Evolutionary conservation across 2,888 invertebrate genomes (phyloP).

Genomic region (Brassicogethes aeneus): DNA sequence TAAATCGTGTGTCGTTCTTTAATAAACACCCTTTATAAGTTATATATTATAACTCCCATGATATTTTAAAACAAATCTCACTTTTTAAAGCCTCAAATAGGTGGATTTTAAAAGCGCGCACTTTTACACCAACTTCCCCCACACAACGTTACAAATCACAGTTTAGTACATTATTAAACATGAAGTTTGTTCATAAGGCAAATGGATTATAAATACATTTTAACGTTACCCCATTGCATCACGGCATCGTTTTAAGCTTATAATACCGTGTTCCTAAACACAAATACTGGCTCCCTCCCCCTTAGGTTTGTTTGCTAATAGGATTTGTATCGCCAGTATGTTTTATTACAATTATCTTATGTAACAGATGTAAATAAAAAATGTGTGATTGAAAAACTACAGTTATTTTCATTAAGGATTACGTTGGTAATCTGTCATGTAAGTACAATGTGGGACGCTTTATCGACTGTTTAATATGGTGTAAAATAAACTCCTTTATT

Average conservation of each 20-base stretch:
- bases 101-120: too few relatives aligned
- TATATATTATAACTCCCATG: too few relatives aligned
- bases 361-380: constrained; percentile 34
- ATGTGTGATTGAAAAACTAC: constrained; percentile 14
- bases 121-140: too few relatives aligned
- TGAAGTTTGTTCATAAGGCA: too few relatives aligned
- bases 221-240: constrained; percentile 9
- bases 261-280: constrained; percentile 18
- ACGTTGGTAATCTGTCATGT: background rate
- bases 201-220: background rate
- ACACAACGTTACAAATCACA: too few relatives aligned
- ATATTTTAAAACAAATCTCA: too few relatives aligned
- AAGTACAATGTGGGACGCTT: background rate
- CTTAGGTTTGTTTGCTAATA: constrained; percentile 8
- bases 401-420: background rate
- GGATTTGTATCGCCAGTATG: constrained; percentile 21
- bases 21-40: too few relatives aligned
- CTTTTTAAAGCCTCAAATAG: too few relatives aligned
- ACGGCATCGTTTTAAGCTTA: constrained; percentile 18
- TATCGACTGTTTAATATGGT: background rate
- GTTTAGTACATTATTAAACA: too few relatives aligned
- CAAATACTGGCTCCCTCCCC: constrained; percentile 8
- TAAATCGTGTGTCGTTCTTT: too few relatives aligned
- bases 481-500: too few relatives aligned
- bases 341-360: constrained; percentile 36